phyloP scores from a whole-genome alignment of 1,140 invertebrate species.

The Ceratitis capitata region DNA sequence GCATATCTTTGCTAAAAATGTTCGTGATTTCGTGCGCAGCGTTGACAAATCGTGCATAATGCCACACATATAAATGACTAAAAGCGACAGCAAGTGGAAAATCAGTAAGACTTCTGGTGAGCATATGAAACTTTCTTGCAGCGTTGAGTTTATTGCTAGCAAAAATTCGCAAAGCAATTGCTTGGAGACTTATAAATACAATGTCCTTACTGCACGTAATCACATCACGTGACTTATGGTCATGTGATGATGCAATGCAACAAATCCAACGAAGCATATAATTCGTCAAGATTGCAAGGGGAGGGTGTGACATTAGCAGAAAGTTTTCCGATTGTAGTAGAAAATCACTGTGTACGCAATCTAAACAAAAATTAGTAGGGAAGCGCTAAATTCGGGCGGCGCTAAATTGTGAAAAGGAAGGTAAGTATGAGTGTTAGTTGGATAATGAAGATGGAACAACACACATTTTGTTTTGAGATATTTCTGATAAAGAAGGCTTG shows the following conservation, averaged over 20 bases:
- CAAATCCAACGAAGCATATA: constrained; percentile 13
- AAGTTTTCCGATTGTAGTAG: background rate
- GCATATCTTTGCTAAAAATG: background rate
- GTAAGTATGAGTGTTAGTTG: too few relatives aligned
- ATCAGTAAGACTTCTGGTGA: background rate
- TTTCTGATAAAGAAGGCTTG: too few relatives aligned
- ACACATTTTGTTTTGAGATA: too few relatives aligned
- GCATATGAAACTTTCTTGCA: background rate
- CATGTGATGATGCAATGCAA: constrained; percentile 27
- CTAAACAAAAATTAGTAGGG: background rate
- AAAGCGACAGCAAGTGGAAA: background rate
- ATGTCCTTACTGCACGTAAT: constrained; percentile 1
- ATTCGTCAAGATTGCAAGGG: background rate
- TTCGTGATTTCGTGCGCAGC: constrained; percentile 19
- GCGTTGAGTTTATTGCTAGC: background rate
- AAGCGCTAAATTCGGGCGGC: too few relatives aligned
- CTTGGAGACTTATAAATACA: background rate
- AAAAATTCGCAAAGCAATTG: background rate
- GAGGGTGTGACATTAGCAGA: background rate
- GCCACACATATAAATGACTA: background rate
- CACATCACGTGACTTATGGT: constrained; percentile 33
- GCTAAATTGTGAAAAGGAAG: too few relatives aligned
- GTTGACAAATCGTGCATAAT: constrained; percentile 33
- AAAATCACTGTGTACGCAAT: background rate
- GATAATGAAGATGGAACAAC: too few relatives aligned